Base-by-base conservation (phyloP, 1,140 invertebrate genomes). In the Bombus superbus region DNA sequence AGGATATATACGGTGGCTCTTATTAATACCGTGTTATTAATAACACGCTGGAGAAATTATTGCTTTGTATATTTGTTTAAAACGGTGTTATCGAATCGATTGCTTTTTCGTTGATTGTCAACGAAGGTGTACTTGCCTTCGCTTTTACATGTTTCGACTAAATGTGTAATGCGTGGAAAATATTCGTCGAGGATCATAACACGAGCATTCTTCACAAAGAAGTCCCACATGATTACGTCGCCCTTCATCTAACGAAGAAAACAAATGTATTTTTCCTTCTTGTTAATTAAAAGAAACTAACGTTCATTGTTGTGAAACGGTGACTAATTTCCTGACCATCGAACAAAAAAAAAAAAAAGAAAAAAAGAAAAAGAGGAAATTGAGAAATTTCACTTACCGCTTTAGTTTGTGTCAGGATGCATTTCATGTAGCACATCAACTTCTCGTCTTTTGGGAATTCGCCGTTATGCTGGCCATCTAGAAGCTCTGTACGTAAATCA, bases 371-470 rank as follows among this genome's bases (percentile, higher is more conserved):
- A 64, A 40, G 15, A 35, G 13, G 11, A 28, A 38, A 69, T 35
- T 32, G 13, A 1, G 2, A 47, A 66, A 38, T 57, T 59, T 66
- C 73, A 88, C 68, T 91, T 71, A 92, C 92, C 3, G 73, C n/a
- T 86, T 92, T 91, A n/a, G 85, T 87, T n/a, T 80, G 66, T 9
- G 57, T 32, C 18, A 92, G 0, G n/a, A 92, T 35, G 73, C 92
- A 92, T 47, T 76, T 91, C 9, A 81, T 85, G 32, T 91, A 92
- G 81, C 92, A 92, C 66, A 81, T 62, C 3, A 91, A 42, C 11
- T 47, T 78, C 8, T 84, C 86, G n/a, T 92, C 91, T 0, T 79
- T 42, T 25, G 69, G 77, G 38, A 91, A 91, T 38, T 90, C 86
- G 10, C 90, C 90, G 1, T 59, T 86, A 15, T 40, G 38, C 6